phyloP scores from a whole-genome alignment of 2,113 vertebrate genomes.

The Lethenteron camtschaticum region DNA sequence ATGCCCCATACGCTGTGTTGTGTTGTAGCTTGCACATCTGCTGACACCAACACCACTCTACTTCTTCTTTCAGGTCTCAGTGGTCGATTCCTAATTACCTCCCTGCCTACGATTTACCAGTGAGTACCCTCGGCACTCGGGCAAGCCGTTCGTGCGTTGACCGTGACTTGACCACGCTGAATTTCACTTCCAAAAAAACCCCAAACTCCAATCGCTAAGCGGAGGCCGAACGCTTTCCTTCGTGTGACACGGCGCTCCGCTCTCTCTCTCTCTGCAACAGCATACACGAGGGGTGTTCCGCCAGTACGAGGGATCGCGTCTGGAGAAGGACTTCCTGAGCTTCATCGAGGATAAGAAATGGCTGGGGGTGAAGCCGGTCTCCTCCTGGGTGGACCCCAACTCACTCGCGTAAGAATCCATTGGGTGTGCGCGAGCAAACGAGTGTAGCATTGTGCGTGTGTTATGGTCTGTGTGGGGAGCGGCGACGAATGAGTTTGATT shows the following conservation, averaged over 20 bases:
- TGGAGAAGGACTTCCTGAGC: slow-evolving; percentile 66
- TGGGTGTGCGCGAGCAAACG: too few relatives aligned
- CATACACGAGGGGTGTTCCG: slow-evolving; percentile 78
- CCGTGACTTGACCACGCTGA: not conserved
- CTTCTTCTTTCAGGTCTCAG: slow-evolving; percentile 38
- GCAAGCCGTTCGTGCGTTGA: not conserved
- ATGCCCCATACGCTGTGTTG: too few relatives aligned
- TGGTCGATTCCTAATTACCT: slow-evolving; percentile 80
- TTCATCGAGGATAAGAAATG: slow-evolving; percentile 73
- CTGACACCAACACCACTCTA: too few relatives aligned
- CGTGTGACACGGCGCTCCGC: not conserved
- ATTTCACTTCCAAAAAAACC: not conserved
- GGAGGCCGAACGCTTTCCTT: not conserved
- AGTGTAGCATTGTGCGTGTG: not conserved
- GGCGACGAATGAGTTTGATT: not conserved
- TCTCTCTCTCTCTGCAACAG: slow-evolving; percentile 19
- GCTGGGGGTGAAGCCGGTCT: slow-evolving; percentile 53
- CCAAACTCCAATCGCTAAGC: not conserved
- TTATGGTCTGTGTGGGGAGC: too few relatives aligned
- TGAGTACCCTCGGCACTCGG: slow-evolving; percentile 27
- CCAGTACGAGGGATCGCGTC: slow-evolving; percentile 64
- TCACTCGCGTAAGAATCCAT: slow-evolving; percentile 52
- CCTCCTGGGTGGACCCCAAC: slow-evolving; percentile 68
- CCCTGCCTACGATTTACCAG: slow-evolving; percentile 90
- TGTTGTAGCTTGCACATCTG: too few relatives aligned